Base-by-base conservation (phyloP, 2,888 invertebrate species). In the Oscheius myriophilus region DNA sequence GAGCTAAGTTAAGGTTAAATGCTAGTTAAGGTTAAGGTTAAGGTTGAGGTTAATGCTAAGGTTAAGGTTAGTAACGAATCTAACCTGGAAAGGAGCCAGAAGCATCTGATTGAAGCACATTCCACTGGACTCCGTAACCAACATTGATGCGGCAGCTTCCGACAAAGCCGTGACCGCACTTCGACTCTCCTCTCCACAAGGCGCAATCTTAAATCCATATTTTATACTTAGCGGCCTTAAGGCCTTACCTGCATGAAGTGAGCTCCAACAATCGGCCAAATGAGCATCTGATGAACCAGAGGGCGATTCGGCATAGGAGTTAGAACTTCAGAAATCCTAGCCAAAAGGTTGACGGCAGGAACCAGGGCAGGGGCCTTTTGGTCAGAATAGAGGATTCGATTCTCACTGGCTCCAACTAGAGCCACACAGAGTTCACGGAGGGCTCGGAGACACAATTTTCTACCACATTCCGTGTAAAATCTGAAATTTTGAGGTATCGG, bases 261-360 rank as follows among this genome's bases (percentile, higher is more conserved):
- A 0, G 94, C 93, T 0, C 94, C 93, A 0, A 94, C 92, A 0
- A 94, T 92, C 14, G 93, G 93, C 96, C 96, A 96, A 42, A 90
- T 91, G 78, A 92, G 92, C 91, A 96, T 93, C 63, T 94, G 91
- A 86, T 96, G 96, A 52, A 95, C 91, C 23, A 79, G 49, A 14
- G 78, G 83, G 67, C 74, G 83, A 79, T 71, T 81, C 7, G 77
- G 71, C n/a, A 79, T 70, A 9, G 75, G 69, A 11, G 73, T 69
- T 4, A 77, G 68, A 2, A 78, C 69, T 26, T 79, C 77, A 2
- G 76, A 76, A 23, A 78, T 71, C 73, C 77, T 65, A 21, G 69
- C 52, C 18, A 78, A 51, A 4, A 80, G 59, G 1, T 72, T 73
- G n/a, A 75, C 74, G 2, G 78, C 58, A 6, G 78, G 72, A 16